Percentiles rank a stretch among this genome's conserved stretches.
Evolutionary conservation across 1,140 invertebrate genomes (phyloP).

Genomic region (Drosophila murphyi): DNA sequence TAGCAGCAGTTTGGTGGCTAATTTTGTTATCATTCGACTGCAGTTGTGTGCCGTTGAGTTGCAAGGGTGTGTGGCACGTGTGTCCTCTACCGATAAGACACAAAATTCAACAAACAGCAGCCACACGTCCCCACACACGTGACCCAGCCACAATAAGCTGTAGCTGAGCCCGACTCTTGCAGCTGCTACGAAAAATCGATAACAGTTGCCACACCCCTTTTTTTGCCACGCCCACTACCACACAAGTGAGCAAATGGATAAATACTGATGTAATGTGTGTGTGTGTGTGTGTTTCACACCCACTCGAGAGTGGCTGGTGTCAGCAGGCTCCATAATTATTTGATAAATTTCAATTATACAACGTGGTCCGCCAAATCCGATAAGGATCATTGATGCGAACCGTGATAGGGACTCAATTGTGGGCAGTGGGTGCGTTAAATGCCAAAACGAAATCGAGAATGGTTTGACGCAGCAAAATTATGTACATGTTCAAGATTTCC

Average conservation of each 20-base stretch:
- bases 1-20: slow-evolving; percentile 77
- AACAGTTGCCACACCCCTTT: too few species aligned
- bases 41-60: slow-evolving; percentile 17
- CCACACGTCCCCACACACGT: slow-evolving; percentile 64
- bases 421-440: not conserved
- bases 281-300: slow-evolving; percentile 56
- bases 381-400: slow-evolving; percentile 4
- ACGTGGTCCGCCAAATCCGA: slow-evolving; percentile 6
- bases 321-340: slow-evolving; percentile 51
- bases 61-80: slow-evolving; percentile 49
- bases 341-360: slow-evolving; percentile 65
- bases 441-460: not conserved
- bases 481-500: too few species aligned
- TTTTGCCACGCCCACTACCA: not conserved
- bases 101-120: slow-evolving; percentile 51
- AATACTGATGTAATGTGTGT: not conserved
- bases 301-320: slow-evolving; percentile 38
- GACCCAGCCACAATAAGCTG: slow-evolving; percentile 37
- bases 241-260: not conserved
- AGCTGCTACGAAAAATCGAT: slow-evolving; percentile 1
- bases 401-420: slow-evolving; percentile 3
- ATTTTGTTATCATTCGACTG: slow-evolving; percentile 68
- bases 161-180: not conserved
- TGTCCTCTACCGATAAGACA: slow-evolving; percentile 56
- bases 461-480: not conserved